A percentile compares a stretch with the other conserved stretches of the same genome.
Evolutionary conservation across 2,113 vertebrate genomes (phyloP).

Genomic region (Aptenodytes patagonicus): DNA sequence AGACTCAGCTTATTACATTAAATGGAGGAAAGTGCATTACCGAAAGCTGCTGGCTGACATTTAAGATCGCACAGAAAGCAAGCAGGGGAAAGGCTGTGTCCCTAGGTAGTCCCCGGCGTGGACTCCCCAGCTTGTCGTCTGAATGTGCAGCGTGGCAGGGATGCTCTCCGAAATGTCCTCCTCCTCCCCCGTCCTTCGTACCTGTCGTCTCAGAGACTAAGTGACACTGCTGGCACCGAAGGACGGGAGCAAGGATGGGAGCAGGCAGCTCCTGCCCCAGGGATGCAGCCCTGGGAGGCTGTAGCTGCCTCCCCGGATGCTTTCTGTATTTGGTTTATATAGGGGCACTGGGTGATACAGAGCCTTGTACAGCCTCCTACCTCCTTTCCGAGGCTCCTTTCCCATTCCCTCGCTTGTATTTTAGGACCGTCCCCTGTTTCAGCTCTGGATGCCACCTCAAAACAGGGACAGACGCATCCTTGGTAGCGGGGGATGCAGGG

Average conservation of each 20-base stretch:
- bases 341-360: not conserved
- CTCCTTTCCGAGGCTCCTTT: not conserved
- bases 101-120: accelerated
- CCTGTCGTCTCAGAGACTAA: not conserved
- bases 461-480: not conserved
- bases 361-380: not conserved
- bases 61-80: not conserved
- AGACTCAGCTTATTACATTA: not conserved
- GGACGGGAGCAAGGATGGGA: not conserved
- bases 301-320: not conserved
- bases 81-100: not conserved
- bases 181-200: not conserved
- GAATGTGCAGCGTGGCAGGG: accelerated
- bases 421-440: not conserved
- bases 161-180: not conserved
- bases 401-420: not conserved
- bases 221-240: not conserved
- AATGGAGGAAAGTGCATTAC: not conserved
- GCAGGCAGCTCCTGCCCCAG: not conserved
- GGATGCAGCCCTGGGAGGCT: not conserved
- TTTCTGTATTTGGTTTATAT: accelerated
- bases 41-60: not conserved
- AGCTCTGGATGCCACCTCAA: not conserved
- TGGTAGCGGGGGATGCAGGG: not conserved
- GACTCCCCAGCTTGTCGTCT: not conserved